These are phyloP conservation scores for Tokudaia muenninki DNA, from an alignment of 2,797 vertebrate genomes.

Conservation along the genomic window DNA sequence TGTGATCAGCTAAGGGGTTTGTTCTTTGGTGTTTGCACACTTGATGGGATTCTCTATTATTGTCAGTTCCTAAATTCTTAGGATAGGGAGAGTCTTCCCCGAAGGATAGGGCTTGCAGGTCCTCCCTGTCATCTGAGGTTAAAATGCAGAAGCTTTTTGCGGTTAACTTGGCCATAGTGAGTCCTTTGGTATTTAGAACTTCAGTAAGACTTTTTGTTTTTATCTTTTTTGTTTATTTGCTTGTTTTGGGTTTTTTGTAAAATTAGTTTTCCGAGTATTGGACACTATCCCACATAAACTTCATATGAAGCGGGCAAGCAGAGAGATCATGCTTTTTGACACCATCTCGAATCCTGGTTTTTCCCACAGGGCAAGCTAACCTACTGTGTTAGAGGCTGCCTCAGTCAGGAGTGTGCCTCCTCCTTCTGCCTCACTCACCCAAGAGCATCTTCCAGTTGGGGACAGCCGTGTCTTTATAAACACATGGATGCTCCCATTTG, in stretches of 20 bases:
- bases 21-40: not conserved
- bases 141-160: conserved; percentile 60
- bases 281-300: conserved; percentile 36
- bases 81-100: not conserved
- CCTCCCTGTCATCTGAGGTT: not conserved
- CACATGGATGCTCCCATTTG: conserved; percentile 41
- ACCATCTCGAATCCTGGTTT: not conserved
- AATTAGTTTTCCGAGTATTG: conserved; percentile 21
- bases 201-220: not conserved
- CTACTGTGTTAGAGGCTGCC: not conserved
- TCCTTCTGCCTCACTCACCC: not conserved
- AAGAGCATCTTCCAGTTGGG: not conserved
- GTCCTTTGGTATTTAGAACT: conserved; percentile 37
- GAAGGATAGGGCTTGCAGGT: not conserved
- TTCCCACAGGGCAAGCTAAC: not conserved
- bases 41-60: not conserved
- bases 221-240: not conserved
- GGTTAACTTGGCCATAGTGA: not conserved
- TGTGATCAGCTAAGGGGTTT: not conserved
- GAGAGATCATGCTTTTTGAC: not conserved
- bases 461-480: not conserved
- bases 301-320: not conserved
- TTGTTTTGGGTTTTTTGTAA: not conserved
- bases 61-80: not conserved
- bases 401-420: not conserved